phyloP scores from a whole-genome alignment of 1,140 invertebrate genomes.

The Hyposmocoma kahamanoa region DNA sequence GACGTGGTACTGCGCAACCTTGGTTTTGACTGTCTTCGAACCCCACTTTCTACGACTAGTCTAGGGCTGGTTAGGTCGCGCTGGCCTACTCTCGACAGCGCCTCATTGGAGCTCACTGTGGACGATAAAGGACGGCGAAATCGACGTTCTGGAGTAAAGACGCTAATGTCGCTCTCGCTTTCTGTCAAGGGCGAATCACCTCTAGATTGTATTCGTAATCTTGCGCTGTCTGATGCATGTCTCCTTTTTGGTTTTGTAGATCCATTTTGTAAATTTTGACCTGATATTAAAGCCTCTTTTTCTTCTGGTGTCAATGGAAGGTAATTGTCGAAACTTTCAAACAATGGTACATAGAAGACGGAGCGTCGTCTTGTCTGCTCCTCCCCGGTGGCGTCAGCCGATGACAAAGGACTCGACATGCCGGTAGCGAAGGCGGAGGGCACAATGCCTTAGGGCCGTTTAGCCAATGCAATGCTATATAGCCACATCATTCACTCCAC shows the following conservation, averaged over 20 bases:
- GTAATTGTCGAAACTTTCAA: constrained; percentile 71
- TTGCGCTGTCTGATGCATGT: constrained; percentile 35
- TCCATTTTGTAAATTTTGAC: constrained; percentile 33
- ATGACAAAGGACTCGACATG: constrained; percentile 50
- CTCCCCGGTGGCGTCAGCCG: constrained; percentile 44
- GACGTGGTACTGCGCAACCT: constrained; percentile 59
- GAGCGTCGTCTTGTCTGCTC: constrained; percentile 72
- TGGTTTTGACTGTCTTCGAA: constrained; percentile 41
- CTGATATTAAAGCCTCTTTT: constrained; percentile 61
- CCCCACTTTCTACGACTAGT: constrained; percentile 42
- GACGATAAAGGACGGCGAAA: constrained; percentile 56
- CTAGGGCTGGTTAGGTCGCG: constrained; percentile 52
- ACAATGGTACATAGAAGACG: constrained; percentile 76
- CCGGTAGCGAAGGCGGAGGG: constrained; percentile 40
- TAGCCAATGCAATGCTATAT: constrained; percentile 27
- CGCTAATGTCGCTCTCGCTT: constrained; percentile 58
- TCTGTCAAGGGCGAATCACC: constrained; percentile 55
- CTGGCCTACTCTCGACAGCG: constrained; percentile 44
- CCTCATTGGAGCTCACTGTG: constrained; percentile 57
- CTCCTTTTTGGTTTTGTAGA: constrained; percentile 48
- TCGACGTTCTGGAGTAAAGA: constrained; percentile 46
- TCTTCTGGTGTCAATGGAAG: constrained; percentile 60
- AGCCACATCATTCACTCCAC: constrained; percentile 51
- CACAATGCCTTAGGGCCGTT: constrained; percentile 48
- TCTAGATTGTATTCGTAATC: constrained; percentile 39